Evolutionary conservation across 2,113 vertebrate genomes (phyloP).

Genomic region (Hyla sarda): DNA sequence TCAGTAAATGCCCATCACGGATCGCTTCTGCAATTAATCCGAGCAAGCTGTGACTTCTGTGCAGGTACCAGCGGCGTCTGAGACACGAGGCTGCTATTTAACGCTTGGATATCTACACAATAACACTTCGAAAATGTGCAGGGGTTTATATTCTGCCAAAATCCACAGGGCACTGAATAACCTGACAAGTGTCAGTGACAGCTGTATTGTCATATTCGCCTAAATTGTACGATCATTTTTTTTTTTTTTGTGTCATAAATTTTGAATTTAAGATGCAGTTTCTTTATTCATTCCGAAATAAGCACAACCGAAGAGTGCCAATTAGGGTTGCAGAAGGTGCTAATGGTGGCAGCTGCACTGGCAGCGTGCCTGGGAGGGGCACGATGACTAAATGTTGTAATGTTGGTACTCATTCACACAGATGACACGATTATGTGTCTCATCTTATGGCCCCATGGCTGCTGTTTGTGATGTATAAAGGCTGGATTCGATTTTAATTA

Average conservation of each 20-base stretch:
- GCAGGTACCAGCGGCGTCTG: too few species aligned
- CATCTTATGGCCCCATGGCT: not conserved
- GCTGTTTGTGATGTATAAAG: not conserved
- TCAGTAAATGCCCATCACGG: not conserved
- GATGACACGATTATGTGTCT: constrained; percentile 36
- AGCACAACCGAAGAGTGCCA: not conserved
- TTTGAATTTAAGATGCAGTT: not conserved
- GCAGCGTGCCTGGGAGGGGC: constrained; percentile 34
- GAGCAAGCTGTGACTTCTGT: not conserved
- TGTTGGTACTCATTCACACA: constrained; percentile 26
- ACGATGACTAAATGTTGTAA: constrained; percentile 28
- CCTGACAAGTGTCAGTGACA: constrained; percentile 1
- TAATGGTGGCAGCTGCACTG: constrained; percentile 37
- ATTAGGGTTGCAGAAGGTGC: constrained; percentile 49
- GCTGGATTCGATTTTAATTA: constrained; percentile 15
- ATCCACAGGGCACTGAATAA: not conserved
- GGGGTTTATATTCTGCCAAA: constrained; percentile 22
- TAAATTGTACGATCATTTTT: not conserved
- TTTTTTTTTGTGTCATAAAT: constrained; percentile 9
- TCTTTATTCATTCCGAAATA: constrained; percentile 28
- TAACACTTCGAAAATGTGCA: not conserved
- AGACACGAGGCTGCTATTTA: not conserved
- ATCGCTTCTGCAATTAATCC: not conserved
- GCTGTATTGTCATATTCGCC: constrained; percentile 18
- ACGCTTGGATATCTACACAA: not conserved